Evolutionary conservation across 30 jellyfish, hydroid and myxozoan species (phyloP).

Genomic region (Catostylus mosaicus): DNA sequence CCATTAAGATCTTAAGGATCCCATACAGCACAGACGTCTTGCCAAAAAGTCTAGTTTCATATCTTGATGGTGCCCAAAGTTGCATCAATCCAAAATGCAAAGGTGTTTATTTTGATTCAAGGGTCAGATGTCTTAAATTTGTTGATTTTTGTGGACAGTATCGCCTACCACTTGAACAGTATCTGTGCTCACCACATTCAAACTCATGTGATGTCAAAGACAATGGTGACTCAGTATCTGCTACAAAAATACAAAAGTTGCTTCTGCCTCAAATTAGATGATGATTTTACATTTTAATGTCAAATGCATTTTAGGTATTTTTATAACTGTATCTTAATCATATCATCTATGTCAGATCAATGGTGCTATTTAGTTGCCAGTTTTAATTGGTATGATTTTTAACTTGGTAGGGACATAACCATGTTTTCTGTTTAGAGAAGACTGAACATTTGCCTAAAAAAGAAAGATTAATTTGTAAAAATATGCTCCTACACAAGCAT

Average conservation of each 20-base stretch:
- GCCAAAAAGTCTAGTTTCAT: conserved; percentile 73
- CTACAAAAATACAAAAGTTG: conserved; percentile 70
- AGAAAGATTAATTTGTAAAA: no score
- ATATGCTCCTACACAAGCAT: no score
- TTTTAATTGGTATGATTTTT: no score
- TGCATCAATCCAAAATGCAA: conserved; percentile 98
- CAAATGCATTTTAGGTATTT: no score
- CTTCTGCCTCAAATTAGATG: conserved; percentile 84
- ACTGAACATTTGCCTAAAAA: no score
- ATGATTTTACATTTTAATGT: no score
- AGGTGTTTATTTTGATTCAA: conserved; percentile 98
- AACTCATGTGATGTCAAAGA: conserved; percentile 18
- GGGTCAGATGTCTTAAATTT: conserved; percentile 91
- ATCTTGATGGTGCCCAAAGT: conserved; percentile 92
- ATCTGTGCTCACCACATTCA: conserved; percentile 93
- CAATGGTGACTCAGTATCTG: conserved; percentile 66
- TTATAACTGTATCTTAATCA: no score
- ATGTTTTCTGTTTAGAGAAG: no score
- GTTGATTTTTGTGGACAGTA: conserved; percentile 98
- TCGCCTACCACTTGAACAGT: conserved; percentile 95
- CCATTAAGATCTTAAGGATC: conserved; percentile 62
- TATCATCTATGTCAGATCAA: no score
- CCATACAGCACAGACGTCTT: conserved; percentile 34
- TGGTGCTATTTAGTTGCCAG: no score
- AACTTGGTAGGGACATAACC: no score